Evolutionary conservation across 1,140 invertebrate species (phyloP).

Genomic region (Zaprionus ornatus): DNA sequence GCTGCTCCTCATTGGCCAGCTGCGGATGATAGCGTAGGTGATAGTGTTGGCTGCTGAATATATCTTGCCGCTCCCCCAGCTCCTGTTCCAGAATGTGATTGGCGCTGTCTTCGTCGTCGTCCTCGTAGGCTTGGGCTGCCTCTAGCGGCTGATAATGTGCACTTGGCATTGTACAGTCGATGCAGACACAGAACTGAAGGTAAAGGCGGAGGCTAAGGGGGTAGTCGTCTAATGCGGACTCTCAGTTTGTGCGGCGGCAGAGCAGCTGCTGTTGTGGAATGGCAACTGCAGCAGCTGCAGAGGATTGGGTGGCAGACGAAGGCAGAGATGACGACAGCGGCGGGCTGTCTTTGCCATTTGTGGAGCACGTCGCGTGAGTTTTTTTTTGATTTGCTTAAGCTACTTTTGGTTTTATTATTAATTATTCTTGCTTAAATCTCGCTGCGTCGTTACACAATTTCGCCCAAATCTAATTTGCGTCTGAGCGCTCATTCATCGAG

Average conservation of each 20-base stretch:
- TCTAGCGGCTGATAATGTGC: conserved; percentile 69
- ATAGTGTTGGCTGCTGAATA: conserved; percentile 21
- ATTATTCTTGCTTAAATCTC: background rate
- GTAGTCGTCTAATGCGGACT: background rate
- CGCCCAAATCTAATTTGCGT: background rate
- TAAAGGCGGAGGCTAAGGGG: background rate
- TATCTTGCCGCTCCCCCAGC: background rate
- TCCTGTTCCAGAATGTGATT: background rate
- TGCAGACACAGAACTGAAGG: background rate
- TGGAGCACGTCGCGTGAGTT: conserved; percentile 17
- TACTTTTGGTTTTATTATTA: background rate
- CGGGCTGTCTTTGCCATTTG: conserved; percentile 55
- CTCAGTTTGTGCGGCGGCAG: background rate
- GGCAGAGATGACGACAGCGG: conserved; percentile 33
- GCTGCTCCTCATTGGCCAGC: conserved; percentile 3
- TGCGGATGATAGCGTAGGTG: conserved; percentile 35
- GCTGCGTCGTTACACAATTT: conserved; percentile 62
- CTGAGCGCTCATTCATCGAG: background rate
- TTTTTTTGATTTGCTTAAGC: background rate
- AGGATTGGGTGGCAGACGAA: conserved; percentile 11
- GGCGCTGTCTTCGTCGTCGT: conserved; percentile 45
- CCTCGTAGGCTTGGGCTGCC: conserved; percentile 43
- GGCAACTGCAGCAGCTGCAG: conserved; percentile 25
- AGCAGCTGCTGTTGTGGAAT: conserved; percentile 15
- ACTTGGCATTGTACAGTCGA: conserved; percentile 60